Base-by-base conservation (phyloP, 2,113 vertebrate species). In the Saccopteryx bilineata region DNA sequence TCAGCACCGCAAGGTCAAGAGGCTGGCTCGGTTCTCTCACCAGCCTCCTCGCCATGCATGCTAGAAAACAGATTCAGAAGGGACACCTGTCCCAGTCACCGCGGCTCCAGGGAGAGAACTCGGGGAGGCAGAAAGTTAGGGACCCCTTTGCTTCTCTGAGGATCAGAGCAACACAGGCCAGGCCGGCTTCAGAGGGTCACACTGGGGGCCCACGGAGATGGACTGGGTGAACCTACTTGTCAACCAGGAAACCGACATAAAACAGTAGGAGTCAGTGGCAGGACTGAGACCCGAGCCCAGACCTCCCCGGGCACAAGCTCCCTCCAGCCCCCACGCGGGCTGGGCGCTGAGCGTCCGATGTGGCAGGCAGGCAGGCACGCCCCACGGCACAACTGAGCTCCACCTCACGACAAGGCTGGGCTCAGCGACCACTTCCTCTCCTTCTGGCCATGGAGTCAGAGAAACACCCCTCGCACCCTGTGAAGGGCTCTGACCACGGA, bases 401-500 rank as follows among this genome's bases (percentile, higher is more conserved):
- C 24, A 31, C 74, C 95, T 86, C 33, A 24, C 79, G 69, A 1
- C 12, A 33, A n/a, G 80, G 69, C 50, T 46, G 2, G 60, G 52
- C 82, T 54, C 86, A 28, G 79, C 89, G 9, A 86, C 96, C 95
- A 91, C 92, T 79, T 91, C 96, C 96, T 96, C 50, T 75, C 58
- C 80, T 68, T 90, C 93, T 50, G 74, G 87, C 74, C 81, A 89
- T 63, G 90, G 83, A 78, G 10, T 26, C 69, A 12, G 52, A 48
- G 68, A 24, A 28, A 26, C 23, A 0, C 11, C 50, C 33, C 14
- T 9, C 60, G 23, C 4, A 3, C 61, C 50, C 58, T 0, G 10
- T 2, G 48, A 39, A 11, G 33, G 23, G 14, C 81, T 65, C 81
- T 48, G 69, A 71, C 56, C 72, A 0, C 60, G 5, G 0, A 19